These are phyloP conservation scores for Eristalis arbustorum DNA, from an alignment of 2,888 invertebrate genomes.

Conservation along the genomic window DNA sequence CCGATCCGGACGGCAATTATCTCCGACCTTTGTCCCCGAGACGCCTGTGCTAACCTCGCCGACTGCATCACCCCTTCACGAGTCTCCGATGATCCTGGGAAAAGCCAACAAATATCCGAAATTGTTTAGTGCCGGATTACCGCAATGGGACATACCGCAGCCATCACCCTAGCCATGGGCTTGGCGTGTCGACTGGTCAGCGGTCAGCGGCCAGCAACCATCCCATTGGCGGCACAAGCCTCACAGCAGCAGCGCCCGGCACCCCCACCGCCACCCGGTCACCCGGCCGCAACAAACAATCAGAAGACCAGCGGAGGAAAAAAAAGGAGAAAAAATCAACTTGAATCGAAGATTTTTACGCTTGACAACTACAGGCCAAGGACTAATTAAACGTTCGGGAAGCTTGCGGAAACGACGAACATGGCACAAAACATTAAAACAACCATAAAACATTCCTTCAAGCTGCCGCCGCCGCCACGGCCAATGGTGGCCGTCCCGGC, in stretches of 20 bases:
- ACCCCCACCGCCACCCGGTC: neutral
- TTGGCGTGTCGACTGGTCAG: constrained; percentile 42
- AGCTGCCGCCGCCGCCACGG: constrained; percentile 43
- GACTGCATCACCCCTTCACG: neutral
- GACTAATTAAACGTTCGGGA: constrained; percentile 69
- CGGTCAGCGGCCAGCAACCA: neutral
- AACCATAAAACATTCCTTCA: constrained; percentile 70
- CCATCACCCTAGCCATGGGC: constrained; percentile 47
- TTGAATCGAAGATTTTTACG: constrained; percentile 49
- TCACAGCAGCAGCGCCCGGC: constrained; percentile 6
- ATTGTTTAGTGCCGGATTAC: constrained; percentile 50
- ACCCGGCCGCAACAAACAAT: constrained; percentile 13
- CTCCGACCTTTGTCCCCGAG: constrained; percentile 49
- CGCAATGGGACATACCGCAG: constrained; percentile 54
- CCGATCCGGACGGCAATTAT: constrained; percentile 38
- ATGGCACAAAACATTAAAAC: constrained; percentile 70
- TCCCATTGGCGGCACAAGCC: constrained; percentile 15
- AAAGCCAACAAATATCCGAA: constrained; percentile 58
- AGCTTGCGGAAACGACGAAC: constrained; percentile 70
- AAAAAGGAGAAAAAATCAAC: constrained; percentile 19
- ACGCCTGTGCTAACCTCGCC: constrained; percentile 20
- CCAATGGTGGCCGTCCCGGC: constrained; percentile 20
- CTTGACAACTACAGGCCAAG: constrained; percentile 69
- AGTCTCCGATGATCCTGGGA: constrained; percentile 30
- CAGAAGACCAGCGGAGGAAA: constrained; percentile 16